Base-by-base conservation (phyloP, 2,888 invertebrate genomes). In the Volucella bombylans region DNA sequence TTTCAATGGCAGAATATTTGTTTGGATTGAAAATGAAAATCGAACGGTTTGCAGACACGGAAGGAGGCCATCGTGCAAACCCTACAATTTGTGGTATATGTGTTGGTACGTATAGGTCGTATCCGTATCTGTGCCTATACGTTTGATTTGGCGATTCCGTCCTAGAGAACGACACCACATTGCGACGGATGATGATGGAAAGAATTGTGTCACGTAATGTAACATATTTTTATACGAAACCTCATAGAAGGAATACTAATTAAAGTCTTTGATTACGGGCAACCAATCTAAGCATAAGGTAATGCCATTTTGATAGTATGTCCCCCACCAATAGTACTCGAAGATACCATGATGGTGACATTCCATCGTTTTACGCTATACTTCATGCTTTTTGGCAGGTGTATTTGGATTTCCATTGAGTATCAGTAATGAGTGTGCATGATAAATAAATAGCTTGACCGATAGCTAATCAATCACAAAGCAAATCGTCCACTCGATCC, bases 401-500 rank as follows among this genome's bases (percentile, higher is more conserved):
- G 72, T 65, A 77, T 81, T 76, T 71, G 65, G 52, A 59, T 69
- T 65, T 41, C 55, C 47, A 64, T 65, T 61, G 52, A 69, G 39
- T 47, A 47, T 50, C 23, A 43, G 15, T 23, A 15, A 43, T 18
- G 31, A 74, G 23, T 47, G 49, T 41, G 41, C 65, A 41, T 61
- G 74, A 50, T 47, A 68, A 90, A 91, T 91, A 91, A 91, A 91
- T 90, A 89, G 88, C 88, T 86, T 83, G 87, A 88, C 89, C 88
- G 89, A 88, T 89, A 89, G 89, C 88, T 88, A 88, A 91, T 91
- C 89, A 91, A 91, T 90, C 90, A 91, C 91, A 91, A 91, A 90
- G 89, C 90, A 89, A 87, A 89, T 89, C 87, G 89, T 90, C 88
- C 89, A 88, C 90, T 88, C 88, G 88, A 88, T 89, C 89, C 89